phyloP scores from a whole-genome alignment of 2,113 vertebrate genomes.

The Rostratula benghalensis region DNA sequence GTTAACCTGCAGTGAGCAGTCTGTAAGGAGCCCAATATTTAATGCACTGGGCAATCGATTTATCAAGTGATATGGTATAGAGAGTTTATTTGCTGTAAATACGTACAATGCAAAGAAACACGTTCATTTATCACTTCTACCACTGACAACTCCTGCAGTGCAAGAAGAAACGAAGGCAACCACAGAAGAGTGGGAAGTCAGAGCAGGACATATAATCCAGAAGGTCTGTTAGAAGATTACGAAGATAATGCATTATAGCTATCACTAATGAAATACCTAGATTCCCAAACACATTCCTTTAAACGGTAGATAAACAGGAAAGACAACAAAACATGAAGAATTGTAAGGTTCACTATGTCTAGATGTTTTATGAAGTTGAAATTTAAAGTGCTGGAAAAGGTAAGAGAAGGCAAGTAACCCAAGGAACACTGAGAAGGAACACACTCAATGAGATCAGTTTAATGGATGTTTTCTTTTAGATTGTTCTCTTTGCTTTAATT shows the following conservation, averaged over 20 bases:
- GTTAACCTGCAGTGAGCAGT: not conserved
- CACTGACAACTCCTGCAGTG: not conserved
- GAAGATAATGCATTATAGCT: not conserved
- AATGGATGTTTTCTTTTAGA: not conserved
- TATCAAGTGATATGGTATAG: constrained; percentile 16
- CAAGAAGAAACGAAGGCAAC: not conserved
- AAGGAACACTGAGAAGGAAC: not conserved
- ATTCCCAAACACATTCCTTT: not conserved
- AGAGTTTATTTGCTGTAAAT: constrained; percentile 45
- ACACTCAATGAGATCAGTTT: not conserved
- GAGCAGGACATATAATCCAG: not conserved
- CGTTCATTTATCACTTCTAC: constrained; percentile 20
- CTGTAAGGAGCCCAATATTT: not conserved
- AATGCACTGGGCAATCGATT: constrained; percentile 8
- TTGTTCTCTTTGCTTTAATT: not conserved
- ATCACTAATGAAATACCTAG: not conserved
- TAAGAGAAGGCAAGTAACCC: not conserved
- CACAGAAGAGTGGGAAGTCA: not conserved
- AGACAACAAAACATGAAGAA: not conserved
- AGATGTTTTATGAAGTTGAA: not conserved
- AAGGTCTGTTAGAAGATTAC: not conserved
- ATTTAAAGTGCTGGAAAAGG: not conserved
- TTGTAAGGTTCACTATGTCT: not conserved
- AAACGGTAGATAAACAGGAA: not conserved
- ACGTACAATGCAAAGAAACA: constrained; percentile 20